phyloP scores from a whole-genome alignment of 2,113 vertebrate genomes.

The Upupa epops region DNA sequence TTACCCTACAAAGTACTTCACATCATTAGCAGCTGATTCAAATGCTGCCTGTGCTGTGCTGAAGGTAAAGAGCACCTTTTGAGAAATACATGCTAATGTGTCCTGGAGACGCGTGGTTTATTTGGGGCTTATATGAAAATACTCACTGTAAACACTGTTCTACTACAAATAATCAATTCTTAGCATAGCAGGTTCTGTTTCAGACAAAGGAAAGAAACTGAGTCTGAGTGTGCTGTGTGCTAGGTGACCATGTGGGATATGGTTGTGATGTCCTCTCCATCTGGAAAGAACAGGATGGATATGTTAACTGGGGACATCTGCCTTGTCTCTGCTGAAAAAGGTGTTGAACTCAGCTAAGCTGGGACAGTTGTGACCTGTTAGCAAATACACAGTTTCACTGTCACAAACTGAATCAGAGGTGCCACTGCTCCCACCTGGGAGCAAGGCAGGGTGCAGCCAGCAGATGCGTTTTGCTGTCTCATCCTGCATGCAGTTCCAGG shows the following conservation, averaged over 20 bases:
- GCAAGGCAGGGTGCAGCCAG: neutral
- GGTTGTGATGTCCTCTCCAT: neutral
- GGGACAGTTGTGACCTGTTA: neutral
- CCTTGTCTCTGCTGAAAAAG: neutral
- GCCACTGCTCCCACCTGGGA: neutral
- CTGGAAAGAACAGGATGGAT: neutral
- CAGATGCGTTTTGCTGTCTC: fast-evolving
- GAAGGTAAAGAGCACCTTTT: neutral
- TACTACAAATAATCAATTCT: neutral
- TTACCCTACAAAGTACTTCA: conserved; percentile 41
- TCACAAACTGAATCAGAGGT: fast-evolving
- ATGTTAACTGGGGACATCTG: neutral
- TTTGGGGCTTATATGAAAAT: neutral
- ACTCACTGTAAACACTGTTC: neutral
- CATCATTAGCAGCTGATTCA: conserved; percentile 62
- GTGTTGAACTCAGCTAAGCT: neutral
- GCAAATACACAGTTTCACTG: neutral
- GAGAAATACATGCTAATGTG: neutral
- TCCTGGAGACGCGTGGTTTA: neutral
- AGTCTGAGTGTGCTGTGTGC: fast-evolving
- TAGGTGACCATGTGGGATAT: neutral
- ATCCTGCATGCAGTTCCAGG: neutral
- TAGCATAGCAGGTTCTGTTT: neutral
- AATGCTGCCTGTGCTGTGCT: conserved; percentile 13
- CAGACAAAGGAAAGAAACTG: neutral